A percentile compares a stretch with the other conserved stretches of the same genome.
phyloP scores from a whole-genome alignment of 2,113 vertebrate species.

The Xyrauchen texanus region DNA sequence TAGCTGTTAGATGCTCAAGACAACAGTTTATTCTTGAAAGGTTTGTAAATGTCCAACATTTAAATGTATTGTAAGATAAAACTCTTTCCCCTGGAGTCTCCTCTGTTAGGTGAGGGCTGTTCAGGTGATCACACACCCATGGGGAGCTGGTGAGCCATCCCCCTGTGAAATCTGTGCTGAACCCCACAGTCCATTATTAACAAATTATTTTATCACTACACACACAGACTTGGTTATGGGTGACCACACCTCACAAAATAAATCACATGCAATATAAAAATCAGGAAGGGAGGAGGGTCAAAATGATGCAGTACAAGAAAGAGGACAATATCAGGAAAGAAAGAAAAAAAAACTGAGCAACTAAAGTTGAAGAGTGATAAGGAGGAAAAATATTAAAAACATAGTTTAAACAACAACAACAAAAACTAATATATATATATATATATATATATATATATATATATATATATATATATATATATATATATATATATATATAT shows the following conservation, averaged over 20 bases:
- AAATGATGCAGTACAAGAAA: neutral
- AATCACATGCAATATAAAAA: constrained; percentile 42
- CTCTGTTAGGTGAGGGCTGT: neutral
- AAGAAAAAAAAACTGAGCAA: neutral
- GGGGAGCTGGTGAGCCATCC: no score
- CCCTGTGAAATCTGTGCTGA: constrained; percentile 34
- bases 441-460: no score
- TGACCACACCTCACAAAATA: constrained; percentile 30
- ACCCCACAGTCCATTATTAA: constrained; percentile 28
- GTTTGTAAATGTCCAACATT: neutral
- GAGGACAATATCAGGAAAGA: neutral
- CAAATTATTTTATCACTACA: constrained; percentile 41
- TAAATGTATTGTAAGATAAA: neutral
- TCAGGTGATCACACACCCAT: no score
- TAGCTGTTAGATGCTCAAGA: neutral
- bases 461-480: no score
- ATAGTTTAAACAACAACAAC: no score
- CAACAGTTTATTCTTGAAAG: constrained; percentile 5
- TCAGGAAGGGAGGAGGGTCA: constrained; percentile 4
- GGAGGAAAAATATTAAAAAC: no score
- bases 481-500: no score
- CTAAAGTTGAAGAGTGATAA: neutral
- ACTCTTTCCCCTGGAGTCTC: neutral
- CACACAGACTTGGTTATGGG: constrained; percentile 47
- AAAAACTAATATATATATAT: no score